phyloP scores from a whole-genome alignment of 2,888 invertebrate species.

The Epirrita christyi region DNA sequence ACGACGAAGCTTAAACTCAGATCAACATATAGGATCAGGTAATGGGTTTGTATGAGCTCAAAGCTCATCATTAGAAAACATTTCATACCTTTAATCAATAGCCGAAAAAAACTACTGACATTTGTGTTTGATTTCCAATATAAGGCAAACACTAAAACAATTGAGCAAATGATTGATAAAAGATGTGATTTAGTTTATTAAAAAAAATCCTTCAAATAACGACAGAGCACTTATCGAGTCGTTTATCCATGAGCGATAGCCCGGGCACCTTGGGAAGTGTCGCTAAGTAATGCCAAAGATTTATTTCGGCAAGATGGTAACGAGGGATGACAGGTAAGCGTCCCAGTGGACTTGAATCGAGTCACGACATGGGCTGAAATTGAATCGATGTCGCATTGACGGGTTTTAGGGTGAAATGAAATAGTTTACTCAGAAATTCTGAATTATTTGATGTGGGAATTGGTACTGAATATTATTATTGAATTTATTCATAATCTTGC shows the following conservation, averaged over 20 bases:
- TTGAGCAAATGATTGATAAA: too few relatives aligned
- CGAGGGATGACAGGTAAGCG: constrained; percentile 40
- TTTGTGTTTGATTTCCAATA: too few relatives aligned
- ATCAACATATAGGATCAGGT: too few relatives aligned
- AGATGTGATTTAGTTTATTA: too few relatives aligned
- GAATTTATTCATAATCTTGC: background rate
- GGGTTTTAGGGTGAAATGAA: constrained; percentile 18
- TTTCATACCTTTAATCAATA: too few relatives aligned
- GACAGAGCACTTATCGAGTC: constrained; percentile 17
- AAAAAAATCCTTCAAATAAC: too few relatives aligned
- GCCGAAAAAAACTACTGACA: too few relatives aligned
- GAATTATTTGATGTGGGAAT: constrained; percentile 9
- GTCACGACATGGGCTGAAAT: constrained; percentile 33
- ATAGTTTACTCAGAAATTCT: constrained; percentile 23
- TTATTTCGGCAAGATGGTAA: constrained; percentile 36
- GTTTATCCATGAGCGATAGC: constrained; percentile 20
- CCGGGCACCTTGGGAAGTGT: constrained; percentile 15
- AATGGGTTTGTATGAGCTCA: too few relatives aligned
- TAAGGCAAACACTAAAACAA: too few relatives aligned
- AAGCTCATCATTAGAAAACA: too few relatives aligned
- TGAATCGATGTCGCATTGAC: constrained; percentile 38
- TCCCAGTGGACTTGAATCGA: constrained; percentile 28
- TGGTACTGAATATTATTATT: constrained; percentile 6
- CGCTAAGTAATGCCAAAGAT: constrained; percentile 34
- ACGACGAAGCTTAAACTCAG: too few relatives aligned